Evolutionary conservation across 1,140 invertebrate genomes (phyloP).

Genomic region (Hestina assimilis): DNA sequence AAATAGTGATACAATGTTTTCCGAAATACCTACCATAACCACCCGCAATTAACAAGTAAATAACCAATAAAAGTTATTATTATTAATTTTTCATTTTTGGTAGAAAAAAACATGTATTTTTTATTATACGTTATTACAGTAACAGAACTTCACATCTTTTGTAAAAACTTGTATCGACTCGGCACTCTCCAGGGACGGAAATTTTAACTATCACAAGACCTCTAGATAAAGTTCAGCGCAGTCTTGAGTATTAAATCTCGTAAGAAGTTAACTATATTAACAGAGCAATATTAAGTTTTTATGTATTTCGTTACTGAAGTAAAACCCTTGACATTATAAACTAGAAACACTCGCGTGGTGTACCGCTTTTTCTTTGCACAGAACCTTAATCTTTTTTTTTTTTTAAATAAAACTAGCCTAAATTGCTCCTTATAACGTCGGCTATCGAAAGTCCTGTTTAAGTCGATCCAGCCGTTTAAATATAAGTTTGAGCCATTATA

Average conservation of each 20-base stretch:
- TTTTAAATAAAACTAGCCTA: too few species aligned
- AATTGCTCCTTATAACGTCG: too few species aligned
- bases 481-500: too few species aligned
- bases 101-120: too few species aligned
- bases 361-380: too few species aligned
- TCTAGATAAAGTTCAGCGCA: conserved; percentile 2
- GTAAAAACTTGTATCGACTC: conserved; percentile 5
- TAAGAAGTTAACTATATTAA: neutral
- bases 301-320: neutral
- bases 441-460: too few species aligned
- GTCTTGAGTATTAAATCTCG: conserved; percentile 13
- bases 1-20: too few species aligned
- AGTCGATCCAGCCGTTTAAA: too few species aligned
- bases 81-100: too few species aligned
- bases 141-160: conserved; percentile 1
- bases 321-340: neutral
- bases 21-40: too few species aligned
- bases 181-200: neutral
- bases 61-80: too few species aligned
- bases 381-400: too few species aligned
- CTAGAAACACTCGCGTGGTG: neutral
- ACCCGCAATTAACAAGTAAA: neutral
- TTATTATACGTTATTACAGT: neutral
- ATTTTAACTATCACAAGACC: conserved; percentile 1
- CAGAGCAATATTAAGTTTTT: neutral